Evolutionary conservation across 1,140 invertebrate species (phyloP), one percentile per base, ranked within the genome.

Genomic region (Adoxophyes honmai): DNA sequence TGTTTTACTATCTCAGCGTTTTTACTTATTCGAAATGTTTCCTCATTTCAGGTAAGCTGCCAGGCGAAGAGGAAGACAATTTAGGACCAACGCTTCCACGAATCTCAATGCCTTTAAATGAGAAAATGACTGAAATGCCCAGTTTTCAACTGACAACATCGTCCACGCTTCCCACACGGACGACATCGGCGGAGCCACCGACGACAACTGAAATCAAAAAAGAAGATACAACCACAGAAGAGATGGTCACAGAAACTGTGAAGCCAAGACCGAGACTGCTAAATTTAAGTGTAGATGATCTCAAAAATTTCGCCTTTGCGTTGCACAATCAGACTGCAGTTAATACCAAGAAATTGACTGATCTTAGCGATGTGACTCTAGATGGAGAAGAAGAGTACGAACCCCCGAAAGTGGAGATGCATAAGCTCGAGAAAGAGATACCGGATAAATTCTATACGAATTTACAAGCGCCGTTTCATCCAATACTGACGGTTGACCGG

Each of bases 311-410:
- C 35, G 85, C 85, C 0, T 81, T 81, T 51, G 75, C 78, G 28
- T 60, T 88, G 39, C 86, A 88, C 52, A 88, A 86, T 68, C 75
- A 79, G 60, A 83, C 73, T 44, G 72, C 61, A 52, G 57, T 60
- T 39, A 59, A 64, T 39, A 68, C 75, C 65, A 75, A 85, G 70
- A 57, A 59, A 55, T 21, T 74, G 56, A 52, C 60, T 6, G 84
- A 88, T 69, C 59, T 88, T 6, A 88, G 83, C 70, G 86, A 88
- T 62, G 81, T 88, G 4, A 85, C 73, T 59, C 62, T 88, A 34
- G 85, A 88, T 48, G 76, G 55, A 16, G 85, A 86, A 18, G 83
- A 88, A 48, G 85, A 88, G 4, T 82, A 86, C 35, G 75, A 77
- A 11, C 55, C 62, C 3, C 57, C 74, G 1, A 77, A 70, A 52